phyloP scores from a whole-genome alignment of 2,113 vertebrate species.

The Alethe diademata region DNA sequence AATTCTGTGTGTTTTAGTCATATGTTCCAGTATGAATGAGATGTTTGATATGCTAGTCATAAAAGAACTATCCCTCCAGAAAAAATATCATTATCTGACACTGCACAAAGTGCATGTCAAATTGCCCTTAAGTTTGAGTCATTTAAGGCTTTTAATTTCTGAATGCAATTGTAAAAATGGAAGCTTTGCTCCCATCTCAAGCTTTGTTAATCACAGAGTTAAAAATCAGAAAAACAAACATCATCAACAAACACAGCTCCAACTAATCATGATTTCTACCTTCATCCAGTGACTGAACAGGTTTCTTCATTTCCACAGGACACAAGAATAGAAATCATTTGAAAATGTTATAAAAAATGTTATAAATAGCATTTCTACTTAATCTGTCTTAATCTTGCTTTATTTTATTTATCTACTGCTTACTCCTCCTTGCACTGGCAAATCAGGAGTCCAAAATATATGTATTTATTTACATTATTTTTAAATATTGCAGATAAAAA shows the following conservation, averaged over 20 bases:
- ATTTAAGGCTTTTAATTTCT: conserved; percentile 34
- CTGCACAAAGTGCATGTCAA: background rate
- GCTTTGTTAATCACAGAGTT: background rate
- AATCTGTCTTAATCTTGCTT: background rate
- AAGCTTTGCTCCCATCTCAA: background rate
- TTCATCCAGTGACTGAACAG: background rate
- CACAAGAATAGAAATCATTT: background rate
- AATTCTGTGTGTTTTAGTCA: background rate
- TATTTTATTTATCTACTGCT: background rate
- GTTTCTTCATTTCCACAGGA: background rate
- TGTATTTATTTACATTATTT: background rate
- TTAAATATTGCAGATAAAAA: background rate
- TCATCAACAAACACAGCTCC: background rate
- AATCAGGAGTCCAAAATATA: background rate
- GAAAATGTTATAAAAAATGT: background rate
- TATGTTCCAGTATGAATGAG: background rate
- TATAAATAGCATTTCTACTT: background rate
- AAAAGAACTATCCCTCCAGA: conserved; percentile 1
- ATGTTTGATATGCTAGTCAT: conserved; percentile 7
- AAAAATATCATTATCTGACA: background rate
- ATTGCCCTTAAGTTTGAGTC: conserved; percentile 10
- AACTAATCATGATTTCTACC: background rate
- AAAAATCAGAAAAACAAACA: background rate
- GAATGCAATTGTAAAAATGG: conserved; percentile 30
- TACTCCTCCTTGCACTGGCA: background rate